Evolutionary conservation across 2,113 vertebrate species (phyloP).

Genomic region (Alethe castanea): DNA sequence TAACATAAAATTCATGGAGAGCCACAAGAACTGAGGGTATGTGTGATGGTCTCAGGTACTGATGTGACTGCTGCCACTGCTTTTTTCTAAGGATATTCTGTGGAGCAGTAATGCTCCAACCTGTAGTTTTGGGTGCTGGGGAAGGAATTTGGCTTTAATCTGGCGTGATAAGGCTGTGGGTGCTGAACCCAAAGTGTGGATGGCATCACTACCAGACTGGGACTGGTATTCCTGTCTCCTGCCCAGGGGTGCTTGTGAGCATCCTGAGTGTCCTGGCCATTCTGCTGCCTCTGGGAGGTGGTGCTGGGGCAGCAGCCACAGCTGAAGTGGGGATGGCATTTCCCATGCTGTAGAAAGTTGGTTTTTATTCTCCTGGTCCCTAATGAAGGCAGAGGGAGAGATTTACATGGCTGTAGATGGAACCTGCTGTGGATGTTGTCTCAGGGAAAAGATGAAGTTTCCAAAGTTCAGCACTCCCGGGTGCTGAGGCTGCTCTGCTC

Average conservation of each 20-base stretch:
- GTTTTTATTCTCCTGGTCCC: background rate
- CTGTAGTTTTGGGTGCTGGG: background rate
- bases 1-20: background rate
- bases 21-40: background rate
- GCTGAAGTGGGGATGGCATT: background rate
- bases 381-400: background rate
- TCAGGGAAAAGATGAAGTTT: background rate
- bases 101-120: background rate
- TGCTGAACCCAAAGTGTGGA: background rate
- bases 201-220: background rate
- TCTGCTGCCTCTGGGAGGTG: background rate
- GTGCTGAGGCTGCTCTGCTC: background rate
- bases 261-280: background rate
- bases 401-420: background rate
- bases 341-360: background rate
- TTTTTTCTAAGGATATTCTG: background rate
- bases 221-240: fast-evolving
- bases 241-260: background rate
- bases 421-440: background rate
- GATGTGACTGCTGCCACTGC: background rate
- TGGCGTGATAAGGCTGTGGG: background rate
- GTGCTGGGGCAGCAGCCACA: background rate
- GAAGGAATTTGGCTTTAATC: background rate
- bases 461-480: background rate
- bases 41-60: background rate